Base-by-base conservation (phyloP, 2,113 vertebrate species). In the Halichoeres trimaculatus region DNA sequence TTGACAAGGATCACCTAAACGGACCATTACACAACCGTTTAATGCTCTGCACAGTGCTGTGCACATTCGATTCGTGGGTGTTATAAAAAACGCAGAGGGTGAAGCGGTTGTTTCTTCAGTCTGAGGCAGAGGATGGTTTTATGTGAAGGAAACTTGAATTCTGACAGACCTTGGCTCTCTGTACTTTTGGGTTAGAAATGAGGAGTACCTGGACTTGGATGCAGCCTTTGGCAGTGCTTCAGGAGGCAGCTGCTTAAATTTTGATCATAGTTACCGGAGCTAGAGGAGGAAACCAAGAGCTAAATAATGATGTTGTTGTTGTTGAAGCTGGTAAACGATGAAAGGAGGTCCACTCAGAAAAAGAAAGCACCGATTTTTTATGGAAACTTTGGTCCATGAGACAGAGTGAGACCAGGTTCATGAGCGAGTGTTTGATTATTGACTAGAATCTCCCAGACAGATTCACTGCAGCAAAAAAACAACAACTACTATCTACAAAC, bases 11-110 rank as follows among this genome's bases (percentile, higher is more conserved):
- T 66, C 22, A 14, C 23, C 38, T 62, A 51, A 40, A 11, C 0
- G 22, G 56, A 23, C 36, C 22, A 53, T 73, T 73, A 63, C 62
- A 52, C 20, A 52, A 53, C 9, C 48, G 69, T 34, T 30, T 30
- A 30, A 30, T 30, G 30, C 30, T 30, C 30, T 30, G 30, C 30
- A 30, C 30, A 30, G 30, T 6, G 38, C 12, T 7, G 22, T 19
- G 5, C 30, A 14, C 38, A 58, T 5, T 40, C 36, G 11, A 51
- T 22, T 54, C 16, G 36, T 22, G 17, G 43, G 19, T 8, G n/a
- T 14, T n/a, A 19, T n/a, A 45, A 34, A n/a, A 43, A 78, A 34
- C 0, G 1, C 54, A 60, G 23, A 13, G 5, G 24, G 16, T 19
- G 19, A 19, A 23, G 2, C 47, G 17, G 34, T 38, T 38, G 16